These are phyloP conservation scores for Drosophila ohnishii DNA, from an alignment of 1,140 invertebrate genomes.

Conservation along the genomic window DNA sequence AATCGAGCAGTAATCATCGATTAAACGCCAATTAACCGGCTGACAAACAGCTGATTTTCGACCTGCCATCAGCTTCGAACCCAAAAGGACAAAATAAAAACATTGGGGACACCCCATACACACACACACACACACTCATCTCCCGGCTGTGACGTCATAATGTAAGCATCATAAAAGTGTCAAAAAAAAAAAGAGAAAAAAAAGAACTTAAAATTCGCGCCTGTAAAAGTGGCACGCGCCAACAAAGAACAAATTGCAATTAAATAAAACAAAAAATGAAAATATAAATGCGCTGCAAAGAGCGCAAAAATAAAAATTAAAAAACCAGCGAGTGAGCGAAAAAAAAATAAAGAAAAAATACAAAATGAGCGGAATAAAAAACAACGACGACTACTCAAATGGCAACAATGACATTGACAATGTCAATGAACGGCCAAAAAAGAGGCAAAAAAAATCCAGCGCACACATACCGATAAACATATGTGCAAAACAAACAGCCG, in stretches of 20 bases:
- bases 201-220: slow-evolving; percentile 53
- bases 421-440: slow-evolving; percentile 76
- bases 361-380: slow-evolving; percentile 30
- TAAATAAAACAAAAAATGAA: slow-evolving; percentile 70
- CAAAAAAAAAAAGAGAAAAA: slow-evolving; percentile 45
- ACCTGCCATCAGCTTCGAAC: slow-evolving; percentile 30
- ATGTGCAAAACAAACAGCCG: slow-evolving; percentile 44
- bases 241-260: slow-evolving; percentile 74
- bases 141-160: slow-evolving; percentile 69
- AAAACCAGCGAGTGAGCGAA: slow-evolving; percentile 25
- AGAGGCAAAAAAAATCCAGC: slow-evolving; percentile 27
- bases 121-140: slow-evolving; percentile 5
- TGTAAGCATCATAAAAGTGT: slow-evolving; percentile 80
- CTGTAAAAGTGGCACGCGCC: slow-evolving; percentile 69
- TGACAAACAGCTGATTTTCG: slow-evolving; percentile 73
- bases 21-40: slow-evolving; percentile 64
- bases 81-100: slow-evolving; percentile 33
- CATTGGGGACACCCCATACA: slow-evolving; percentile 35
- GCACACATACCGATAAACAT: slow-evolving; percentile 17
- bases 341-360: slow-evolving; percentile 17
- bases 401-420: slow-evolving; percentile 80
- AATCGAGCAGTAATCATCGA: slow-evolving; percentile 52
- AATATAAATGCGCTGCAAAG: slow-evolving; percentile 46
- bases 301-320: slow-evolving; percentile 42
- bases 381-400: slow-evolving; percentile 64